phyloP scores from a whole-genome alignment of 1,140 invertebrate species.

The Stegodyphus dumicola region DNA sequence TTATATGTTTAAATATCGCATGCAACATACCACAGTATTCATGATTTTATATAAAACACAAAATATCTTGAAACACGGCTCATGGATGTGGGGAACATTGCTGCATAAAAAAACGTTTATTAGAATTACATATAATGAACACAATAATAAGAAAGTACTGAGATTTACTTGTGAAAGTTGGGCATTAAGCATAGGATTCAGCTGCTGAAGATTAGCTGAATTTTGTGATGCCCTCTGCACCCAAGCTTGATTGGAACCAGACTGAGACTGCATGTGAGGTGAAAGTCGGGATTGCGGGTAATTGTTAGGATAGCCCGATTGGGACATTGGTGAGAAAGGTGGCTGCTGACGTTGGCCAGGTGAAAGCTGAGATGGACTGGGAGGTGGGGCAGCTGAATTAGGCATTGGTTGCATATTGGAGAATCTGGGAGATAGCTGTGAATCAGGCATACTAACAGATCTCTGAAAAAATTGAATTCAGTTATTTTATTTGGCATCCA shows the following conservation, averaged over 20 bases:
- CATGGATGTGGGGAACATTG: too few relatives aligned
- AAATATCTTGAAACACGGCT: too few relatives aligned
- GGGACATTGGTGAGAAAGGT: constrained; percentile 15
- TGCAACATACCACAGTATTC: too few relatives aligned
- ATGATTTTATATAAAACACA: too few relatives aligned
- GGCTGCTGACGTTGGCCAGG: constrained; percentile 65
- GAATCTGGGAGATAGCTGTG: constrained; percentile 78
- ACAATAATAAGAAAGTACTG: background rate
- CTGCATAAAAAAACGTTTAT: background rate
- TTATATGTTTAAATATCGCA: too few relatives aligned
- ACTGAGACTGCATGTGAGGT: constrained; percentile 26
- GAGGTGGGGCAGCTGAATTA: constrained; percentile 50
- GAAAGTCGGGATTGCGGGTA: constrained; percentile 38
- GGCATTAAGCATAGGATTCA: constrained; percentile 84
- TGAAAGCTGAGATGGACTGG: constrained; percentile 62
- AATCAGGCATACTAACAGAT: constrained; percentile 77
- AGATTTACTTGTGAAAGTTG: constrained; percentile 72
- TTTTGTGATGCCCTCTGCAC: constrained; percentile 39
- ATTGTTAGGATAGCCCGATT: constrained; percentile 40
- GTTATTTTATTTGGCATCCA: too few relatives aligned
- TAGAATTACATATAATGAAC: background rate
- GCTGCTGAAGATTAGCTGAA: constrained; percentile 71
- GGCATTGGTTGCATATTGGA: constrained; percentile 62
- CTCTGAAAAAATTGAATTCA: constrained; percentile 68
- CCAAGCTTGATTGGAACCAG: constrained; percentile 32